Percentiles rank a stretch among this genome's conserved stretches.
Evolutionary conservation across 2,888 invertebrate species (phyloP).

Genomic region (Himalopsyche tibetana): DNA sequence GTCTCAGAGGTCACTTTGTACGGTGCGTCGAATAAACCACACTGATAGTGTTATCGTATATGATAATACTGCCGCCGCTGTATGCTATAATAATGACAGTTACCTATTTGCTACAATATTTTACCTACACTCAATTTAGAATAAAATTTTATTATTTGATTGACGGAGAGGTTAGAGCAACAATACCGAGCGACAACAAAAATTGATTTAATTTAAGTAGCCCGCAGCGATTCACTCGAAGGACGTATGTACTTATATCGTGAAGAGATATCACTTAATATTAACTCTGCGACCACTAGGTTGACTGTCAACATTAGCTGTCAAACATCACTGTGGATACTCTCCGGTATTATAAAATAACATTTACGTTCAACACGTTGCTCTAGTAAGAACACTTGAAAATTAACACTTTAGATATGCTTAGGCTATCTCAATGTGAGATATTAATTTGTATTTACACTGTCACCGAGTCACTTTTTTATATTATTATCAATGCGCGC

Average conservation of each 20-base stretch:
- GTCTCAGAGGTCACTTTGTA: not conserved
- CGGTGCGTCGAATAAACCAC: not conserved
- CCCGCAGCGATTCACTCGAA: constrained; percentile 17
- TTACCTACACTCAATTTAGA: not conserved
- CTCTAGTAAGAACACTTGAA: not conserved
- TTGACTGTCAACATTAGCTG: constrained; percentile 38
- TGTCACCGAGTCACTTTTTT: constrained; percentile 27
- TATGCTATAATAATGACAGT: not conserved
- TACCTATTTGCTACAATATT: not conserved
- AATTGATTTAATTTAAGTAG: constrained; percentile 24
- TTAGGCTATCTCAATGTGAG: constrained; percentile 29
- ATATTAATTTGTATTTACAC: constrained; percentile 33
- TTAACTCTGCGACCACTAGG: not conserved
- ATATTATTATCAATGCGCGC: constrained; percentile 28
- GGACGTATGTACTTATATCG: not conserved
- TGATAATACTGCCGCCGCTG: not conserved
- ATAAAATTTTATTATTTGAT: constrained; percentile 7
- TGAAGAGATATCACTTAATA: not conserved
- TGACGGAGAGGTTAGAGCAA: not conserved
- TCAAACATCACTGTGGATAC: constrained; percentile 14
- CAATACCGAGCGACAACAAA: constrained; percentile 17
- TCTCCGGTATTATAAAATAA: not conserved
- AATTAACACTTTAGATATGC: constrained; percentile 3
- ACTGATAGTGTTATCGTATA: not conserved
- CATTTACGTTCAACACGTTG: constrained; percentile 14